Percentiles rank a stretch among this genome's conserved stretches.
These are phyloP conservation scores for Netelia melanura DNA, from an alignment of 2,888 invertebrate genomes.

Conservation along the genomic window DNA sequence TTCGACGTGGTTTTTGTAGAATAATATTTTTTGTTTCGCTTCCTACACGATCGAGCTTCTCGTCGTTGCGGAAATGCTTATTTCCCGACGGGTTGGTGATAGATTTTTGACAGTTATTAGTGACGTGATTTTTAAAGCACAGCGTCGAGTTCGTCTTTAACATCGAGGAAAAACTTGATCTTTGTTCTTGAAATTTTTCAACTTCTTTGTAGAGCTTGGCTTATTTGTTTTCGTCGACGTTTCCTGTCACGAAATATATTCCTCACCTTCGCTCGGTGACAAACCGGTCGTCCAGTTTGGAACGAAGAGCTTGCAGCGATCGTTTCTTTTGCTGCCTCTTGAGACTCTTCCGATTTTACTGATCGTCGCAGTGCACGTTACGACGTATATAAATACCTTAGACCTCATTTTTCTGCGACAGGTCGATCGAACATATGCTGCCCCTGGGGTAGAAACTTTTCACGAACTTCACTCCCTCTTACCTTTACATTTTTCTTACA, in stretches of 20 bases:
- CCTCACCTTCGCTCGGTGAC: constrained; percentile 24
- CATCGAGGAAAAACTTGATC: no score
- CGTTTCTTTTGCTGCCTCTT: constrained; percentile 18
- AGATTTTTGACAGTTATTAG: no score
- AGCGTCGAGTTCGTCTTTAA: no score
- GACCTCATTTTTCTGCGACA: not conserved
- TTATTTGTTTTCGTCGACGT: not conserved
- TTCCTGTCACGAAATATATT: constrained; percentile 23
- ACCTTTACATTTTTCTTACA: constrained; percentile 6
- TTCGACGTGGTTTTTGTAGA: not conserved
- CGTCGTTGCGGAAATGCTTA: no score
- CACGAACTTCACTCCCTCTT: not conserved
- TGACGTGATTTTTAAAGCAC: no score
- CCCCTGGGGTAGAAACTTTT: constrained; percentile 13
- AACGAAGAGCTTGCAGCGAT: constrained; percentile 21
- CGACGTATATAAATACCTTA: not conserved
- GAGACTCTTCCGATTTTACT: constrained; percentile 38
- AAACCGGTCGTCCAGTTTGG: constrained; percentile 27
- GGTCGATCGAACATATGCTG: constrained; percentile 14
- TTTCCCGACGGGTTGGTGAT: no score
- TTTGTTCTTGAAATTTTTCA: no score
- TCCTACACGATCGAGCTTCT: not conserved
- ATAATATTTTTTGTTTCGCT: not conserved
- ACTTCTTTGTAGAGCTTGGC: no score
- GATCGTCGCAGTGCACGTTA: constrained; percentile 9